These are phyloP conservation scores for Forbesichthys papilliferus DNA, from an alignment of 2,113 vertebrate genomes.

Conservation along the genomic window DNA sequence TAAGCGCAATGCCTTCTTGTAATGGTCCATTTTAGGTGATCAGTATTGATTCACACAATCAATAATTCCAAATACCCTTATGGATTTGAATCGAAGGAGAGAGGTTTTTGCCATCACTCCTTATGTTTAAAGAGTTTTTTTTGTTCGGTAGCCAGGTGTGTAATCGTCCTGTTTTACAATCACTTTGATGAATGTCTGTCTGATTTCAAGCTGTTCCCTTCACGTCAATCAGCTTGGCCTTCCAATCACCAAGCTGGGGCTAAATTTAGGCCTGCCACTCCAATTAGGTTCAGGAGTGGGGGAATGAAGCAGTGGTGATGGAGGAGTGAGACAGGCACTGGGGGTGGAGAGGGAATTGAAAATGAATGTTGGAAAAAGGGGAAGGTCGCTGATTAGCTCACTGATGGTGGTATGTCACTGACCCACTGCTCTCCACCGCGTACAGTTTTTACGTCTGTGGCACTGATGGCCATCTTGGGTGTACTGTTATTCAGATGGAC, in stretches of 20 bases:
- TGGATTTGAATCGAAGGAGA: background rate
- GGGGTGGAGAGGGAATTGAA: slow-evolving; percentile 3
- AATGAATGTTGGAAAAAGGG: slow-evolving; percentile 9
- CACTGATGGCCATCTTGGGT: background rate
- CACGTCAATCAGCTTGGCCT: slow-evolving; percentile 34
- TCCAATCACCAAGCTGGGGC: slow-evolving; percentile 35
- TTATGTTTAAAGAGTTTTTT: background rate
- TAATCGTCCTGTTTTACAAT: slow-evolving; percentile 2
- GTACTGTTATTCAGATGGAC: too few relatives aligned
- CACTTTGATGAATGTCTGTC: slow-evolving; percentile 23
- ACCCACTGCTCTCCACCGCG: too few relatives aligned
- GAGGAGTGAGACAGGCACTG: background rate
- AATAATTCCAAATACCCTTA: slow-evolving; percentile 22
- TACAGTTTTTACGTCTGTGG: background rate
- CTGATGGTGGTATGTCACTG: background rate
- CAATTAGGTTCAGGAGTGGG: slow-evolving; percentile 29
- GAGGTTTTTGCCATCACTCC: slow-evolving; percentile 1
- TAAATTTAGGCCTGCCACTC: slow-evolving; percentile 47
- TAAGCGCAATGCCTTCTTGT: slow-evolving; percentile 28
- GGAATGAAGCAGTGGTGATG: background rate
- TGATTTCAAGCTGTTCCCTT: slow-evolving; percentile 37
- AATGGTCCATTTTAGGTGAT: slow-evolving; percentile 38
- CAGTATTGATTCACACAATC: slow-evolving; percentile 22
- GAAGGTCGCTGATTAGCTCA: slow-evolving; percentile 20
- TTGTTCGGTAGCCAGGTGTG: slow-evolving; percentile 5